A percentile compares a stretch with the other conserved stretches of the same genome.
Evolutionary conservation across 2,797 vertebrate species (phyloP).

Genomic region (Momotus momota): DNA sequence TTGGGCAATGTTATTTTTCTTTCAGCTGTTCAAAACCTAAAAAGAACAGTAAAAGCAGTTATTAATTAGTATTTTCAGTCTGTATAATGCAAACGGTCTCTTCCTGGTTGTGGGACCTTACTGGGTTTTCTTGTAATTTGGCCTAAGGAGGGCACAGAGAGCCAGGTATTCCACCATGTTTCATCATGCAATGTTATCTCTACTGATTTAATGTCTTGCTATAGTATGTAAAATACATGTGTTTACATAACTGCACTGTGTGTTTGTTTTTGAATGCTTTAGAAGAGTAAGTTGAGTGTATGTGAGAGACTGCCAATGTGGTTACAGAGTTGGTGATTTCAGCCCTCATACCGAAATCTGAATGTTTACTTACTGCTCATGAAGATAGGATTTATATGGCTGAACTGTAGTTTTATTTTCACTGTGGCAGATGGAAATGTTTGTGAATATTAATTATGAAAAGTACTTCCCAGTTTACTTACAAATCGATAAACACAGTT

Average conservation of each 20-base stretch:
- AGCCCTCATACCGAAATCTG: neutral
- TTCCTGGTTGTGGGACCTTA: neutral
- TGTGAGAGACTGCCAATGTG: neutral
- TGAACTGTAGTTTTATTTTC: conserved; percentile 14
- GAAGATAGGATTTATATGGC: neutral
- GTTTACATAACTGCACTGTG: neutral
- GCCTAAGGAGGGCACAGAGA: neutral
- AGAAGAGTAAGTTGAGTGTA: neutral
- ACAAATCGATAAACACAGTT: neutral
- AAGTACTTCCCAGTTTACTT: neutral
- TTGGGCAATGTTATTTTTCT: neutral
- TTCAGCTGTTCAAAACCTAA: neutral
- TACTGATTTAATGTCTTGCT: neutral
- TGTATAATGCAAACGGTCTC: neutral
- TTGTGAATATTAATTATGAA: neutral
- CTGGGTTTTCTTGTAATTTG: neutral
- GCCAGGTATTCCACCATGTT: neutral
- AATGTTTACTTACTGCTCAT: neutral
- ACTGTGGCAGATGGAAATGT: neutral
- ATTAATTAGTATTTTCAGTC: neutral
- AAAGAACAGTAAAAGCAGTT: neutral
- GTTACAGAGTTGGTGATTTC: neutral
- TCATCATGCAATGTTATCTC: neutral
- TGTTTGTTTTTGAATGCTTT: neutral
- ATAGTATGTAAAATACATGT: neutral